A percentile compares a stretch with the other conserved stretches of the same genome.
phyloP scores from a whole-genome alignment of 2,888 invertebrate species.

The Chrysotoxum bicinctum region DNA sequence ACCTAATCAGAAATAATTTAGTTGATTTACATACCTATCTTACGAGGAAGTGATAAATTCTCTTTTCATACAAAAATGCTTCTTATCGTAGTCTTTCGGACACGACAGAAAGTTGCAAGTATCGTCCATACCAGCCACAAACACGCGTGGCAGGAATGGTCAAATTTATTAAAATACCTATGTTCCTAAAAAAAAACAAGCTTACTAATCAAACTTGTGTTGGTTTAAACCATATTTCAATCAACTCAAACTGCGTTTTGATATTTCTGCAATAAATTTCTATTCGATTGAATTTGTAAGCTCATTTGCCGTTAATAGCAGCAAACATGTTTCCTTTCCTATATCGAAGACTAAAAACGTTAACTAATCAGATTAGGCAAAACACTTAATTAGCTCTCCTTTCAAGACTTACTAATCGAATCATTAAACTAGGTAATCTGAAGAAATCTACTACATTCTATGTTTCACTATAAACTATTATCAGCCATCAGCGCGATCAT shows the following conservation, averaged over 20 bases:
- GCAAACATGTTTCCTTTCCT: background rate
- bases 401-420: background rate
- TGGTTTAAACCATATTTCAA: background rate
- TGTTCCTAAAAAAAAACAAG: too few relatives aligned
- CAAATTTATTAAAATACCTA: too few relatives aligned
- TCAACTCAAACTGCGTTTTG: background rate
- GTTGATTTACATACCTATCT: too few relatives aligned
- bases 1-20: too few relatives aligned
- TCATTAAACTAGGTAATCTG: constrained; percentile 17
- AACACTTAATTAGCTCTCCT: constrained; percentile 9
- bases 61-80: too few relatives aligned
- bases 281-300: background rate
- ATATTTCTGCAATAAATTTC: background rate
- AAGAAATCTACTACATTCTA: constrained; percentile 14
- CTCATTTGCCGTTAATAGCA: background rate
- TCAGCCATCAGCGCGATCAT: constrained; percentile 30
- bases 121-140: too few relatives aligned
- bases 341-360: background rate
- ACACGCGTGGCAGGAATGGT: too few relatives aligned
- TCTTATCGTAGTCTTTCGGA: too few relatives aligned
- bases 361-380: constrained; percentile 9
- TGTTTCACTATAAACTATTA: background rate
- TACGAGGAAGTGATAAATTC: too few relatives aligned
- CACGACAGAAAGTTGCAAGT: too few relatives aligned
- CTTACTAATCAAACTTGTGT: too few relatives aligned